Evolutionary conservation across 2,113 vertebrate species (phyloP).

Genomic region (Psilopsiagon aurifrons): DNA sequence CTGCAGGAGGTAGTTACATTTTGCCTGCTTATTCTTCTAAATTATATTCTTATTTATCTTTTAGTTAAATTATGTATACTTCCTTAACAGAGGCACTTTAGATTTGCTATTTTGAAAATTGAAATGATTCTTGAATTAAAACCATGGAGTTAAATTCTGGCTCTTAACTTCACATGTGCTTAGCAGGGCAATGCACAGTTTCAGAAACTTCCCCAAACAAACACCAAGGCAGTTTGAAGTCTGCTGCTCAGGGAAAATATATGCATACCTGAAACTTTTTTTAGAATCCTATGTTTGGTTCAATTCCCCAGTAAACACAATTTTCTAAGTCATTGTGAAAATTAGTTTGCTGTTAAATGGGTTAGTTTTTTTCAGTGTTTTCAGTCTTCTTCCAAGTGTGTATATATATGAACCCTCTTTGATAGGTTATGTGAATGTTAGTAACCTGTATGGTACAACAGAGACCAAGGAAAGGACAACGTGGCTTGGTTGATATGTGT

Average conservation of each 20-base stretch:
- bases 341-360: not conserved
- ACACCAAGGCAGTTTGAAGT: not conserved
- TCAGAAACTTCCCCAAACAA: not conserved
- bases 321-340: not conserved
- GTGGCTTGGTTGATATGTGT: not conserved
- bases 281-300: not conserved
- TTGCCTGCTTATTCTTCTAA: not conserved
- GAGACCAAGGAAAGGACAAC: not conserved
- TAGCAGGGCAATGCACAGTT: not conserved
- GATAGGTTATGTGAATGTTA: not conserved
- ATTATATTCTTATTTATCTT: not conserved
- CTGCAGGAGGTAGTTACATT: not conserved
- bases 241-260: not conserved
- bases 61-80: not conserved
- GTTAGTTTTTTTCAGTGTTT: not conserved
- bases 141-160: not conserved
- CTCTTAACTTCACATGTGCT: not conserved
- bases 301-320: not conserved
- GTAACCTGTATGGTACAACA: not conserved
- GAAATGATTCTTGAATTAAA: not conserved
- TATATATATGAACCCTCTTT: not conserved
- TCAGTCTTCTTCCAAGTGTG: not conserved
- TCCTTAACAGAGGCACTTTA: not conserved
- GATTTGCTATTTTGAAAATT: not conserved
- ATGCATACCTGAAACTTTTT: not conserved